Base-by-base conservation (phyloP, 2,888 invertebrate species). In the Clunio marinus region DNA sequence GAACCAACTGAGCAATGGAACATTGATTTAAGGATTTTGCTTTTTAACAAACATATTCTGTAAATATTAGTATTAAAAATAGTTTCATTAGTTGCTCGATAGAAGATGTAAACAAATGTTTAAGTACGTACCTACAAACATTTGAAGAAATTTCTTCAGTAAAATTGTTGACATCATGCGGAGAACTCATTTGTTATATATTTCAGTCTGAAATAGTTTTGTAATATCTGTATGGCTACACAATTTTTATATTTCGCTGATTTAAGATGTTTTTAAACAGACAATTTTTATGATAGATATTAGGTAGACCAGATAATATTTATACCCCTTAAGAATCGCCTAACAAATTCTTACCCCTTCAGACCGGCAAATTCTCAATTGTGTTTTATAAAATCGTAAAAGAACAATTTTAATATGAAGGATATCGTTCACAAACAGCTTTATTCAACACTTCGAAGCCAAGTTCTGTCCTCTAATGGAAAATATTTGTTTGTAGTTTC, bases 401-500 rank as follows among this genome's bases (percentile, higher is more conserved):
- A 32, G 32, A n/a, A 41, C 15, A 7, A 41, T 15, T 7, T 24
- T 37, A 60, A 10, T 4, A 66, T 66, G 66, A 66, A 66, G 24
- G 66, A 66, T 55, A 66, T 28, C 55, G 27, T 55, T 13, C 51
- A 55, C 5, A 51, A 55, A 24, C 7, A 10, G 13, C 28, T 66
- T n/a, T 66, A 66, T 15, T 5, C 51, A 1, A 22, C 28, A 10
- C 7, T 66, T 2, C 51, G 46, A 35, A 55, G 55, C 32, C 66
- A 66, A 20, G 22, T 35, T 22, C 8, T 66, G 10, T 66, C 66
- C 2, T 2, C 22, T 5, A 28, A 91, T 75, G 91, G 93, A 4
- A 87, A 88, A 75, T 92, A 86, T 78, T 82, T 95, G 66, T 82
- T 89, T 69, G 88, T 89, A 71, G 92, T 91, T 17, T 93, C 91